Base-by-base conservation (phyloP, 2,888 invertebrate genomes). In the Pterostichus niger region DNA sequence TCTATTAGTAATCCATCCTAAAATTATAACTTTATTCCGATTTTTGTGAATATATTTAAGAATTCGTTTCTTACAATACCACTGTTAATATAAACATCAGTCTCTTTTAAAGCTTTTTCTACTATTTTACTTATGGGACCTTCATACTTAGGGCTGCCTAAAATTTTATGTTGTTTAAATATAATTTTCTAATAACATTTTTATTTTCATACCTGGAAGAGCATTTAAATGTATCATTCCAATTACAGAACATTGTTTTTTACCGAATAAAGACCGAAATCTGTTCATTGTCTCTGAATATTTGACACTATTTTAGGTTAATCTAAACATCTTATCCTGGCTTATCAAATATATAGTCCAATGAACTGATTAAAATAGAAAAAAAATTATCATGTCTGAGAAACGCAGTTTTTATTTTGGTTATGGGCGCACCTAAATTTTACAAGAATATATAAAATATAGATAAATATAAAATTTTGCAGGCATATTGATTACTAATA, bases 171-270 rank as follows among this genome's bases (percentile, higher is more conserved):
- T 59, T 24, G 10, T 11, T 59, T 9, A 24, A 10, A 24, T 24
- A 56, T 10, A 59, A 24, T 24, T 24, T 24, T 24, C 3, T 59
- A 59, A 9, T 40, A 9, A 17, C 0, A 35, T 64, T 64, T 33
- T 33, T 13, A n/a, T 64, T 71, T 13, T 6, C 35, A 85, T 89
- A 94, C 95, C 95, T 89, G 95, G 95, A 83, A 95, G 89, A 61
- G 94, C 93, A 85, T 90, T 91, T 1, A 94, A 91, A 87, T 95
- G 95, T 80, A 95, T 91, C 95, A 95, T 95, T 79, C 94, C 95
- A 86, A 95, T 93, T 46, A 94, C 88, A 83, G 91, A 91, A 87
- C 91, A 91, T 84, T 87, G 87, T 77, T 88, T 87, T 73, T 89
- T 88, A 2, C 87, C 87, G 85, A 92, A 92, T 64, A 92, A 71